Base-by-base conservation (phyloP, 2,888 invertebrate species). In the Drosophila suboccidentalis region DNA sequence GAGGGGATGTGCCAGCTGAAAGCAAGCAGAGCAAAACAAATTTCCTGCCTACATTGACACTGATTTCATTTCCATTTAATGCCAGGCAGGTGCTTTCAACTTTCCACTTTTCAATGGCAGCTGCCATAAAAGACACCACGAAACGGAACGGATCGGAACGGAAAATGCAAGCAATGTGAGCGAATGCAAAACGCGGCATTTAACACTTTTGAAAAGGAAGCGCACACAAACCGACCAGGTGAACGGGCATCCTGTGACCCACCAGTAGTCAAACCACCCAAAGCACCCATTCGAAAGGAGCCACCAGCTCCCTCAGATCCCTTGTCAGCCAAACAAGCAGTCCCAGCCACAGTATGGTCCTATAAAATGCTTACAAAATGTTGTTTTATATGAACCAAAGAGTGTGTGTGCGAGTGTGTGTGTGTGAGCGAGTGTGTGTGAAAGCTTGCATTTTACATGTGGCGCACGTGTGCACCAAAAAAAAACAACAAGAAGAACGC, bases 341-440 rank as follows among this genome's bases (percentile, higher is more conserved):
- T 54, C 22, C 34, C 44, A 22, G 83, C 66, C 83, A 60, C 80
- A 88, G 75, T 79, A 73, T 83, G 83, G 71, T 85, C 78, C 84
- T 54, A 87, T 89, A 84, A 89, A 89, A 84, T 86, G 85, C 88
- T 87, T 80, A 80, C 87, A 89, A 87, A 85, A 89, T 85, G 89
- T 87, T 87, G 80, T 87, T 89, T 85, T 87, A 85, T 87, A 80
- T 74, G 64, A 60, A 66, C 55, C 43, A 57, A 59, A 59, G 36
- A 0, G 43, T 53, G 29, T 46, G 38, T 41, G 39, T 47, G 10
- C 44, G 26, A 29, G 39, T 38, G 10, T 38, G 41, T 46, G 26
- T 1, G 22, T 22, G n/a, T 49, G 62, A 49, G 43, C 36, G 61
- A 49, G 47, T 49, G 55, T 71, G 47, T 29, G 29, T 57, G 47